These are phyloP conservation scores for Engystomops pustulosus DNA, from an alignment of 2,113 vertebrate genomes.

Conservation along the genomic window DNA sequence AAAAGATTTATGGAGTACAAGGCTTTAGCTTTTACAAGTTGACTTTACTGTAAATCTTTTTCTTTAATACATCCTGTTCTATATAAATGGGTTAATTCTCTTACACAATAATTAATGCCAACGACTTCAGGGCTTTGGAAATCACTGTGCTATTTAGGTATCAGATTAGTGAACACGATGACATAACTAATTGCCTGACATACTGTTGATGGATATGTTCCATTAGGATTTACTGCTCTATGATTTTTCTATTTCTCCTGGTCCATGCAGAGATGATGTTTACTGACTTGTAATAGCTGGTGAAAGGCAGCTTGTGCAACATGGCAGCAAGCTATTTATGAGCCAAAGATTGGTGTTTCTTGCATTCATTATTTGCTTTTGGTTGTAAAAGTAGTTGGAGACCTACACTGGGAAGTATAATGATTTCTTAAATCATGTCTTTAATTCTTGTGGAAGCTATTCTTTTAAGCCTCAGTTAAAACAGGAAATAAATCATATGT, in stretches of 20 bases:
- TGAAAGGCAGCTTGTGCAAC: slow-evolving; percentile 57
- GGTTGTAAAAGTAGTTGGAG: slow-evolving; percentile 3
- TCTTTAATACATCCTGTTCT: neutral
- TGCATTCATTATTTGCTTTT: slow-evolving; percentile 50
- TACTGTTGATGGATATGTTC: slow-evolving; percentile 49
- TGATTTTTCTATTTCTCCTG: slow-evolving; percentile 40
- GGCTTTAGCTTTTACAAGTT: neutral
- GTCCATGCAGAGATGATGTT: slow-evolving; percentile 54
- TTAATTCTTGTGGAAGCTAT: neutral
- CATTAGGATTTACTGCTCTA: slow-evolving; percentile 45
- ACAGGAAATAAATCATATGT: neutral
- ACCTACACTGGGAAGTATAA: slow-evolving; percentile 6
- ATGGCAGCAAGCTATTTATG: slow-evolving; percentile 55
- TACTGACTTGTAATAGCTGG: slow-evolving; percentile 54
- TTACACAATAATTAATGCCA: slow-evolving; percentile 45
- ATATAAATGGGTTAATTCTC: neutral
- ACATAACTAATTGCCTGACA: slow-evolving; percentile 56
- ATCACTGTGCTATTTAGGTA: slow-evolving; percentile 35
- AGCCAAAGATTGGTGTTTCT: slow-evolving; percentile 36
- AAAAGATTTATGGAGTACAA: too few relatives aligned
- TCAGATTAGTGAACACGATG: slow-evolving; percentile 47
- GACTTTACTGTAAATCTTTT: neutral
- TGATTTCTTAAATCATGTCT: neutral
- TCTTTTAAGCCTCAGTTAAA: neutral
- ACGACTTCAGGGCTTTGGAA: slow-evolving; percentile 5